phyloP scores from a whole-genome alignment of 2,113 vertebrate species.

The Dromiciops gliroides region DNA sequence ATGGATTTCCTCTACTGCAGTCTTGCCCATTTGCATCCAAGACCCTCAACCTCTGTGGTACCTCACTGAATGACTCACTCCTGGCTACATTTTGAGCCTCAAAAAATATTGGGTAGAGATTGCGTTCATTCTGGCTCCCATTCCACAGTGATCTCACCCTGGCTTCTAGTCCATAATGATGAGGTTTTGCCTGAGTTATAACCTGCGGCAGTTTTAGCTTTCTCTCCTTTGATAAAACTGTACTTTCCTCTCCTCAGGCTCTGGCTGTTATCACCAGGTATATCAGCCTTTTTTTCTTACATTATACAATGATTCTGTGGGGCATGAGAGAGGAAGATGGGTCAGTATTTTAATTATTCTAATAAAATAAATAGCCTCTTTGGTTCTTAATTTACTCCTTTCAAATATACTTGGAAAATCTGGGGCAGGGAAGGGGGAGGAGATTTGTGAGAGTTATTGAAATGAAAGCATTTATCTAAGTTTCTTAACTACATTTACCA shows the following conservation, averaged over 20 bases:
- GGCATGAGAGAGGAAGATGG: constrained; percentile 56
- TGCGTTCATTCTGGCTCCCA: constrained; percentile 64
- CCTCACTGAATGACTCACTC: constrained; percentile 74
- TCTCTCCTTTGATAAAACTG: constrained; percentile 65
- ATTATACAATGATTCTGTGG: constrained; percentile 53
- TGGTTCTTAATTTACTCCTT: constrained; percentile 58
- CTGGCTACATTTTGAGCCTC: constrained; percentile 63
- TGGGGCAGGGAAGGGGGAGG: not conserved
- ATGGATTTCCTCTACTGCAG: constrained; percentile 50
- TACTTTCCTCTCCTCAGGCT: constrained; percentile 69
- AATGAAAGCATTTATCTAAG: constrained; percentile 41
- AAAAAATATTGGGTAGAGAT: constrained; percentile 76
- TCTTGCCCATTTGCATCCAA: constrained; percentile 60
- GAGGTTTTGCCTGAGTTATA: constrained; percentile 73
- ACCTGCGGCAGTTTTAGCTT: constrained; percentile 60
- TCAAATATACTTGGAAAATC: constrained; percentile 46
- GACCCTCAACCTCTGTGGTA: constrained; percentile 69
- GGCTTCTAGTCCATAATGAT: constrained; percentile 75
- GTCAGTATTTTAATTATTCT: constrained; percentile 67
- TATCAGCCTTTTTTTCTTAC: constrained; percentile 55
- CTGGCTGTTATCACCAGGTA: constrained; percentile 64
- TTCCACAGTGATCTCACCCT: constrained; percentile 74
- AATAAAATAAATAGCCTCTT: constrained; percentile 75
- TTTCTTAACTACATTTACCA: constrained; percentile 38
- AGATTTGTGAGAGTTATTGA: constrained; percentile 60